Evolutionary conservation across 2,888 invertebrate species (phyloP).

Genomic region (Megaustenia siamemsis): DNA sequence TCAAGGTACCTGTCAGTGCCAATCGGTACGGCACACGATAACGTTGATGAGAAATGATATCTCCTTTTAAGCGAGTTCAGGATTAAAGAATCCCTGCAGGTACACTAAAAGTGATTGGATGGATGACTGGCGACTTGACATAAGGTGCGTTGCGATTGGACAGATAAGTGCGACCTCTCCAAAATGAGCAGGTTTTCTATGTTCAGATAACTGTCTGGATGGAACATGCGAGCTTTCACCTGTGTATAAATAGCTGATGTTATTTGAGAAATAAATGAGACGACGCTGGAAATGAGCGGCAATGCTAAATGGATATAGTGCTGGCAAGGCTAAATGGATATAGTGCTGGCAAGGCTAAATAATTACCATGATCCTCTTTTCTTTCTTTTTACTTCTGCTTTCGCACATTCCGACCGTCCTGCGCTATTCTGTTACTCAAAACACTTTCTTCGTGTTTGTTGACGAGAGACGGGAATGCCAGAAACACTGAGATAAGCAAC

Average conservation of each 20-base stretch:
- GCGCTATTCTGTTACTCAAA: too few relatives aligned
- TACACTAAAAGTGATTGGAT: neutral
- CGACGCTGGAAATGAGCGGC: neutral
- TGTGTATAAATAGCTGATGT: neutral
- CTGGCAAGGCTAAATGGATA: neutral
- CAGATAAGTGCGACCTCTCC: neutral
- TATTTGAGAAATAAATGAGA: slow-evolving; percentile 16
- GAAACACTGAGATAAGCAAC: too few relatives aligned
- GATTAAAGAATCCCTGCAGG: neutral
- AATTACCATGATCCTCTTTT: too few relatives aligned
- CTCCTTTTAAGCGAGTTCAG: neutral
- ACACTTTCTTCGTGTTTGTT: too few relatives aligned
- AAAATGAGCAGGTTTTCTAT: neutral
- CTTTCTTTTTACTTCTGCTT: too few relatives aligned
- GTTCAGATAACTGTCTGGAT: neutral
- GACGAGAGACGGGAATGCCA: too few relatives aligned
- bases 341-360: neutral
- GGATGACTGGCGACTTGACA: too few relatives aligned
- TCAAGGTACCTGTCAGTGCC: neutral
- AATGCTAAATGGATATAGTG: neutral
- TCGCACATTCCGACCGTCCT: too few relatives aligned
- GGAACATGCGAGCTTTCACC: neutral
- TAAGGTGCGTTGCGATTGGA: neutral
- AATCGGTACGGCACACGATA: neutral
- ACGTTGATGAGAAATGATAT: neutral